Evolutionary conservation across 2,888 invertebrate species (phyloP).

Genomic region (Leptothorax acervorum): DNA sequence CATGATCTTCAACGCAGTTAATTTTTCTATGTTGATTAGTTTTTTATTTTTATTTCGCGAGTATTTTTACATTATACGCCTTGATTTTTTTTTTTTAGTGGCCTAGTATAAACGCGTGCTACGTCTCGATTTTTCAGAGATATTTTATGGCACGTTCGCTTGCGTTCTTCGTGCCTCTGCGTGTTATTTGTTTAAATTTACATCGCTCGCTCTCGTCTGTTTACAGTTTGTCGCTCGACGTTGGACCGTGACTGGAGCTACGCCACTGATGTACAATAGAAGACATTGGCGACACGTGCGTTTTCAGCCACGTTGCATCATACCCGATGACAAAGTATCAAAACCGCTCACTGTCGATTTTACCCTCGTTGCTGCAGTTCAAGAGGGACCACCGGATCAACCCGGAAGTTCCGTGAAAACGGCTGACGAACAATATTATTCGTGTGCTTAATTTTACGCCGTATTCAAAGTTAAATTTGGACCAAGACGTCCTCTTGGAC

Average conservation of each 20-base stretch:
- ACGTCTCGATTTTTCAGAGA: not conserved
- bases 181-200: slow-evolving; percentile 33
- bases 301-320: slow-evolving; percentile 36
- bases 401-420: not conserved
- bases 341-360: not conserved
- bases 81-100: not conserved
- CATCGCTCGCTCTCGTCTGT: slow-evolving; percentile 28
- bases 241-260: slow-evolving; percentile 26
- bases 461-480: slow-evolving; percentile 5
- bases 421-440: not conserved
- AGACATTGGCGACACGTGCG: slow-evolving; percentile 6
- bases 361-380: slow-evolving; percentile 1
- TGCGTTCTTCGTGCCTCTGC: not conserved
- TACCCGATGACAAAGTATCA: slow-evolving; percentile 10
- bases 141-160: not conserved
- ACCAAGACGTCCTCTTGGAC: not conserved
- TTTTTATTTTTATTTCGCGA: not conserved
- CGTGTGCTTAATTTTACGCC: not conserved
- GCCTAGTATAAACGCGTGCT: not conserved
- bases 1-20: not conserved
- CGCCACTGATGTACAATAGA: slow-evolving; percentile 16
- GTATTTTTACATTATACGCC: not conserved
- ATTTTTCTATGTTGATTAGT: not conserved
- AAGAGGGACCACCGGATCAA: not conserved
- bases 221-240: slow-evolving; percentile 38